Evolutionary conservation across 2,113 vertebrate genomes (phyloP), one percentile per base, ranked within the genome.

Genomic region (Argyrosomus japonicus): DNA sequence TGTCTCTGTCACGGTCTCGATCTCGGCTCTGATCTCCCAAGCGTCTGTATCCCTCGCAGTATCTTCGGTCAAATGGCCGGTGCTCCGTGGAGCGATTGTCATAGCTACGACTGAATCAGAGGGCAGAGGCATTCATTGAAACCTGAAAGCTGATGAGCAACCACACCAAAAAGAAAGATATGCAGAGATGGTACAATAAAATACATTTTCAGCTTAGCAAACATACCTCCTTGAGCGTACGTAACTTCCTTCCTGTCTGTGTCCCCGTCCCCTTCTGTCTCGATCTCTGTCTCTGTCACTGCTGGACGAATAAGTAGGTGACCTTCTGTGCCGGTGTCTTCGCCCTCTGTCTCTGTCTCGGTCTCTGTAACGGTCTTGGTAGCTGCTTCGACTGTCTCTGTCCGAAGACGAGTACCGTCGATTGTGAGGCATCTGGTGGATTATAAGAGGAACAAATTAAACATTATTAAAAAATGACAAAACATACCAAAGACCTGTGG

Each of bases 311-410:
- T 94, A 96, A 0, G 97, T 96, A 0, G 96, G 97, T 0, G 97
- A 97, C 93, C 97, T 95, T 87, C 97, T 93, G 57, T 97, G 90
- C 58, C 97, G 94, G 76, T 96, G 96, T 74, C 97, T 96, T 76
- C 97, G 96, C 18, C 96, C 97, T 68, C 97, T 87, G 92, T 97
- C 97, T 61, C 82, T 56, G 53, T 92, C 91, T 78, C 96, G 93
- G 73, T 98, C 97, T 40, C 96, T 93, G 94, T 97, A 98, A 11
- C 97, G 96, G 64, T 98, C 97, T 0, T 96, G 97, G 72, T 96
- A 98, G 93, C 98, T 99, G 82, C 95, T 96, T n/a, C 96, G 95
- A 93, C 98, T 99, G 92, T 97, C 97, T 93, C 96, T 95, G 88
- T 98, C 97, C 2, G 97, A 98, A 62, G 98, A 98, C 70, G 95